Base-by-base conservation (phyloP, 2,113 vertebrate genomes). In the Dasyurus viverrinus region DNA sequence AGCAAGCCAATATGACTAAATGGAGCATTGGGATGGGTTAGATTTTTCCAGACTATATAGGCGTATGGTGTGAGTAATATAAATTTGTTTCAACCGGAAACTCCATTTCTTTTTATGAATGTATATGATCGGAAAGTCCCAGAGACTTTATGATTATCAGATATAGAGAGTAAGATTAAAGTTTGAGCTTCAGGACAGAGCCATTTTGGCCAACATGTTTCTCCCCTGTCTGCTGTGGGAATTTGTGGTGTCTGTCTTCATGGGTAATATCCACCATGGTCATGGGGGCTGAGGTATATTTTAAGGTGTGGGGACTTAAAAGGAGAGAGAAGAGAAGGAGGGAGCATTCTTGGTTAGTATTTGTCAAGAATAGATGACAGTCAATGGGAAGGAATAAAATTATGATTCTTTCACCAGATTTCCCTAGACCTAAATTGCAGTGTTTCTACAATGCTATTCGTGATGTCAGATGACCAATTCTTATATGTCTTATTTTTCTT, bases 91-190 rank as follows among this genome's bases (percentile, higher is more conserved):
- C 2, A 36, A 47, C 84, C 54, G 50, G 76, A 96, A 94, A 53
- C 26, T 30, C 53, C 57, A 26, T 50, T 95, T 97, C 93, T 94
- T 97, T 90, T 68, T 76, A 23, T n/a, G 46, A 19, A 57, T 26
- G 4, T n/a, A 54, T 54, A 60, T 46, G 42, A 60, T 48, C 91
- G 10, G n/a, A 89, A 0, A 47, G 9, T 22, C 0, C 92, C 84
- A 8, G 4, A 27, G 4, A 5, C 7, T 48, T 52, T 48, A 48
- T 26, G 11, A 2, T 25, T 89, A 0, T 25, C 25, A 23, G 3
- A 25, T 10, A 93, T 22, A 22, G 8, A 8, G 60, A 76, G 46
- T 27, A 25, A 50, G 25, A 24, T 23, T 57, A 26, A 54, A 6
- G 16, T 26, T 42, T 54, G 53, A 36, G 5, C 8, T 0, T 89